A percentile compares a stretch with the other conserved stretches of the same genome.
phyloP scores from a whole-genome alignment of 2,888 invertebrate genomes.

The Erebia epiphron region DNA sequence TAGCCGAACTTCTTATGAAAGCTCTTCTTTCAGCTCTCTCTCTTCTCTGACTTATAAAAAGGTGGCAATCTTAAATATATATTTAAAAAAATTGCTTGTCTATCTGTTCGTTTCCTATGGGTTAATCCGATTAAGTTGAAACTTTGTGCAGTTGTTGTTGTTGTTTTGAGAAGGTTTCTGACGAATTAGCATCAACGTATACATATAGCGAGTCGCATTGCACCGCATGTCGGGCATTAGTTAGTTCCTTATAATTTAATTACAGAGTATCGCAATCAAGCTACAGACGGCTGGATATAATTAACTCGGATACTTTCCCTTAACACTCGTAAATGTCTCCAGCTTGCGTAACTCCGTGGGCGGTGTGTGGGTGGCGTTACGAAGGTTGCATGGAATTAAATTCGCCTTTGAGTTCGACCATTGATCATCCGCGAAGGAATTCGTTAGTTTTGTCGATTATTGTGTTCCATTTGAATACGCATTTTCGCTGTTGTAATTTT shows the following conservation, averaged over 20 bases:
- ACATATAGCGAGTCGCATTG: too few relatives aligned
- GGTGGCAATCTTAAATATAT: too few relatives aligned
- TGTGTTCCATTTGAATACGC: constrained; percentile 15
- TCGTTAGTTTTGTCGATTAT: constrained; percentile 25
- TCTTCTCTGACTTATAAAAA: too few relatives aligned
- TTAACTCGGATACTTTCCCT: constrained; percentile 45
- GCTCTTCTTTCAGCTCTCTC: too few relatives aligned
- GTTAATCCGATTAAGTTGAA: too few relatives aligned
- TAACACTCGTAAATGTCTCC: constrained; percentile 40
- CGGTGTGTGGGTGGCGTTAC: constrained; percentile 47
- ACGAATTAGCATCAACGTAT: too few relatives aligned
- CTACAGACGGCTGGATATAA: constrained; percentile 36
- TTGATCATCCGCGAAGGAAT: constrained; percentile 37
- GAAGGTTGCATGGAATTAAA: constrained; percentile 41
- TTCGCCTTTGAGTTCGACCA: constrained; percentile 26
- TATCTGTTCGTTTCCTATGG: too few relatives aligned
- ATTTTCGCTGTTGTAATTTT: constrained; percentile 19
- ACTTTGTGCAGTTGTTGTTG: too few relatives aligned
- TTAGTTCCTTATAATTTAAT: constrained; percentile 9
- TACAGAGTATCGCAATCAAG: constrained; percentile 29
- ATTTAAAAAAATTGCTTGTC: too few relatives aligned
- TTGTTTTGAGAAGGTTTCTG: too few relatives aligned
- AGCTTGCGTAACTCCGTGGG: constrained; percentile 45
- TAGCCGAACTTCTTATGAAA: too few relatives aligned
- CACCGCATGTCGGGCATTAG: too few relatives aligned